These are phyloP conservation scores for Misgurnus mizolepis DNA, from an alignment of 2,113 vertebrate species.

Conservation along the genomic window DNA sequence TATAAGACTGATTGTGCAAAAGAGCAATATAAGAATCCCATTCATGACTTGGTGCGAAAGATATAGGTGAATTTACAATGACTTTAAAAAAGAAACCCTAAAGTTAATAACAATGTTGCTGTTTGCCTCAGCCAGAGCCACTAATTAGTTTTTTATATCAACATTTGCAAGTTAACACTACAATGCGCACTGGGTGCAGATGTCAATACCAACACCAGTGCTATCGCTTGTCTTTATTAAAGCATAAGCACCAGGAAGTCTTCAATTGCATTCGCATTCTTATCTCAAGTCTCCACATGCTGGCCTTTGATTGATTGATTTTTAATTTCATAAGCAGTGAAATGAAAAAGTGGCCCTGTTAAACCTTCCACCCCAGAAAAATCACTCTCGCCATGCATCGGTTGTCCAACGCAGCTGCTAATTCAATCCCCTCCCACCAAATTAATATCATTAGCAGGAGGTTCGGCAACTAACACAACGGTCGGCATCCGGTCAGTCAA, in stretches of 20 bases:
- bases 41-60: too few relatives aligned
- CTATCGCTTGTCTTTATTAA: not conserved
- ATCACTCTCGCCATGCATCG: constrained; percentile 18
- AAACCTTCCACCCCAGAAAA: not conserved
- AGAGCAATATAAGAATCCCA: too few relatives aligned
- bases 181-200: not conserved
- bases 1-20: too few relatives aligned
- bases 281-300: constrained; percentile 55
- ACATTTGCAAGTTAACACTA: not conserved
- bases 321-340: constrained; percentile 56
- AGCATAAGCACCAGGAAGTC: not conserved
- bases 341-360: constrained; percentile 15
- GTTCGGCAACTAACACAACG: constrained; percentile 51
- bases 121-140: constrained; percentile 21
- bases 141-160: not conserved
- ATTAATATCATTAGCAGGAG: constrained; percentile 62
- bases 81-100: not conserved
- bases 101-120: not conserved
- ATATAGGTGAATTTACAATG: too few relatives aligned
- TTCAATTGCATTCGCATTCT: constrained; percentile 42
- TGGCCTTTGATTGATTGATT: constrained; percentile 58
- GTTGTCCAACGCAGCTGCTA: constrained; percentile 33
- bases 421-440: constrained; percentile 60
- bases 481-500: constrained; percentile 17
- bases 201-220: not conserved